Conservation (phyloP, 2,113 vertebrate species). For the Hippolais icterina region DNA sequence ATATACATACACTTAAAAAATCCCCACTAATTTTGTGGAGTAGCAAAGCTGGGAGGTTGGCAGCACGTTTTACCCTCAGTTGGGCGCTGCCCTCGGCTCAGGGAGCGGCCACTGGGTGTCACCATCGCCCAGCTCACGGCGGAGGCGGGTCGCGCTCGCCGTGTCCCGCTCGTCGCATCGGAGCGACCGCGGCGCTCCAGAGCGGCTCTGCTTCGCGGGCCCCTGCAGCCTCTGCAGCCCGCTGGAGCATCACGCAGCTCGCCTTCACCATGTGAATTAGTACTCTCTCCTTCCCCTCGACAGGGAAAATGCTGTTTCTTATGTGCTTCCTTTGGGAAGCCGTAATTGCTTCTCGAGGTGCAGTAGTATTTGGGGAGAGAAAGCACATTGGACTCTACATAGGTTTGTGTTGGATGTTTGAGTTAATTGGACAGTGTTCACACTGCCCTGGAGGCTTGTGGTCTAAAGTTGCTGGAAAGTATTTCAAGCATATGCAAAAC, state of each 20-base stretch:
- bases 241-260: not conserved
- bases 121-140: slow-evolving; percentile 26
- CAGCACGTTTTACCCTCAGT: not conserved
- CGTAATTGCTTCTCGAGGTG: not conserved
- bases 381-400: not conserved
- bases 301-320: not conserved
- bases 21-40: not conserved
- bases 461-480: not conserved
- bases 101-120: slow-evolving; percentile 32
- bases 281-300: not conserved
- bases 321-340: not conserved
- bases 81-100: not conserved
- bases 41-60: not conserved
- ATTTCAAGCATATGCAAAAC: not conserved
- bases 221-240: not conserved
- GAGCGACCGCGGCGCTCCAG: not conserved
- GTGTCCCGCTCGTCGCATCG: not conserved
- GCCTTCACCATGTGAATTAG: not conserved
- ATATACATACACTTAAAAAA: accelerated
- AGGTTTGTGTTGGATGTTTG: not conserved
- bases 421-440: not conserved
- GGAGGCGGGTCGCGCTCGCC: not conserved
- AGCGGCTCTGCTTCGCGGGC: not conserved
- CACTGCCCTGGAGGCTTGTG: not conserved
- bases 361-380: not conserved